Evolutionary conservation across 1,140 invertebrate species (phyloP), one percentile per base, ranked within the genome.

Genomic region (Drosophila ambigua): DNA sequence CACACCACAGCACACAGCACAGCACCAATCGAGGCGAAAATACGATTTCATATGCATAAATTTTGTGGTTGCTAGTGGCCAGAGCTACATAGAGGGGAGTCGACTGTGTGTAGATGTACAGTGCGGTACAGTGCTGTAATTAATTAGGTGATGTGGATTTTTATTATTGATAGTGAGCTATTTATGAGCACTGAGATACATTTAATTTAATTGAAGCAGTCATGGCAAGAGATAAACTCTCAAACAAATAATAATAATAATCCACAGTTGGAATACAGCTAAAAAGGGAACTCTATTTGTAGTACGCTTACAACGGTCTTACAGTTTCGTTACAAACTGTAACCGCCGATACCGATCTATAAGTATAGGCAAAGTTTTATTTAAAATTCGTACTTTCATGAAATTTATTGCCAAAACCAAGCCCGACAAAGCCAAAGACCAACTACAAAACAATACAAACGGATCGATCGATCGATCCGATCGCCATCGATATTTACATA

Each of bases 41-140:
- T 74, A 65, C 59, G 69, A 85, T 85, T 84, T 62, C 68, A 64
- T 79, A 64, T 85, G 82, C 73, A 87, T 84, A 84, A 85, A 84
- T 87, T 80, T 61, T 15, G 35, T 39, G 48, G 41, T 35, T 50
- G 28, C 43, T 16, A 55, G 39, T 16, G 44, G 39, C 52, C 52
- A 45, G 46, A 46, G 59, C 54, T 73, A 72, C 35, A 61, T 61
- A 50, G 61, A 72, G 28, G 43, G 50, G 41, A 39, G 31, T 3
- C 28, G 2, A 31, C 71, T 57, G 48, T 72, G 69, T 31, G 3
- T 2, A 2, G 1, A 5, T 5, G 7, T 48, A 74, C 58, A 75
- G 58, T 45, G 51, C 50, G 51, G 41, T 43, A 50, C 45, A 64
- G 44, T 16, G 41, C 8, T 23, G 20, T 48, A 48, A 4, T 26